A percentile compares a stretch with the other conserved stretches of the same genome.
These are phyloP conservation scores for Lysandra bellargus DNA, from an alignment of 2,888 invertebrate genomes.

Conservation along the genomic window DNA sequence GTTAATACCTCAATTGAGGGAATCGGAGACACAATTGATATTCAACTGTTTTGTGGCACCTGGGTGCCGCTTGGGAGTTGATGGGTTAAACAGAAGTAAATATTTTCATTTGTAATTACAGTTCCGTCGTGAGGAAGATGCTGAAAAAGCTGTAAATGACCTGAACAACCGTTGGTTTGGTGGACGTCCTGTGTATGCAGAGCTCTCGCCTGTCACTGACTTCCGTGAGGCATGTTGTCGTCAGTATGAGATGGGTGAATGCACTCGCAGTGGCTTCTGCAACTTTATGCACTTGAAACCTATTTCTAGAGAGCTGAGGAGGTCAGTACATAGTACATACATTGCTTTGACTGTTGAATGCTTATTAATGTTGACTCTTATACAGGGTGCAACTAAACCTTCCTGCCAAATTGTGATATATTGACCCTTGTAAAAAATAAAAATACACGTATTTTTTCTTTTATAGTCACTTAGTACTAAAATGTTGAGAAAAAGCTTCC, in stretches of 20 bases:
- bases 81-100: neutral
- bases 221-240: constrained; percentile 99
- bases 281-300: constrained; percentile 99
- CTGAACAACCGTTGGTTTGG: constrained; percentile 99
- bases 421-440: too few species aligned
- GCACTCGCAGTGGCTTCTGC: constrained; percentile 99
- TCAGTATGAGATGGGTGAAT: constrained; percentile 99
- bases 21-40: too few species aligned
- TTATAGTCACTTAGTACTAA: too few species aligned
- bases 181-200: constrained; percentile 98
- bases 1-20: neutral
- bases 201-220: constrained; percentile 99
- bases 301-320: constrained; percentile 95
- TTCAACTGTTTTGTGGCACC: too few species aligned
- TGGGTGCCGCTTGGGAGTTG: too few species aligned
- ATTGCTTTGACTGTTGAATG: neutral
- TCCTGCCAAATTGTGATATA: too few species aligned
- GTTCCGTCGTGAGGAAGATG: constrained; percentile 98
- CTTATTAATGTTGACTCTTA: too few species aligned
- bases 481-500: too few species aligned
- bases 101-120: constrained; percentile 53
- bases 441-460: too few species aligned
- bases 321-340: constrained; percentile 69
- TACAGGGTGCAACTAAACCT: too few species aligned
- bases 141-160: constrained; percentile 97